Conservation (phyloP, 2,888 invertebrate species). For the Exocentrus adspersus region DNA sequence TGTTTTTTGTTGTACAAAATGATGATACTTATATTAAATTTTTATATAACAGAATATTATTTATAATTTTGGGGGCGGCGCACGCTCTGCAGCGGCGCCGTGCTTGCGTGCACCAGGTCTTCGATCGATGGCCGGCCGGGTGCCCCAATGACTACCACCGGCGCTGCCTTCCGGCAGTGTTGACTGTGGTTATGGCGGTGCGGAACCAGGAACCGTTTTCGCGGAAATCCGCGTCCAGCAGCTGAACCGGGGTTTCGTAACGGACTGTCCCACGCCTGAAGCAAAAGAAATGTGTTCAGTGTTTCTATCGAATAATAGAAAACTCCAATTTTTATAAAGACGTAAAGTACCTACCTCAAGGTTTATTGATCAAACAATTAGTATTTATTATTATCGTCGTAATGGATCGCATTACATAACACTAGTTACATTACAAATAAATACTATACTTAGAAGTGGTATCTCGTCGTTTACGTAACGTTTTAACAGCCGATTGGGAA, state of each 20-base stretch:
- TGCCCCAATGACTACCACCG: constrained; percentile 42
- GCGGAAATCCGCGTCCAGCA: neutral
- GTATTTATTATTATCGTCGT: neutral
- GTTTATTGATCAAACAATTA: too few relatives aligned
- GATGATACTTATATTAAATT: too few relatives aligned
- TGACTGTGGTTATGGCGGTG: constrained; percentile 60
- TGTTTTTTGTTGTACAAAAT: too few relatives aligned
- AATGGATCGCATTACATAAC: neutral
- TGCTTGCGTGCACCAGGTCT: constrained; percentile 43
- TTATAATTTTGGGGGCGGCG: too few relatives aligned
- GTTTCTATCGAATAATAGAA: too few relatives aligned
- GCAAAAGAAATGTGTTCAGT: neutral
- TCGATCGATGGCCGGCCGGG: constrained; percentile 47
- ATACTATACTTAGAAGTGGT: neutral
- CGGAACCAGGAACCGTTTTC: neutral
- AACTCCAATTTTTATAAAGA: too few relatives aligned
- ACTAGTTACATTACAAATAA: neutral
- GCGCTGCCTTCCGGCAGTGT: too few relatives aligned
- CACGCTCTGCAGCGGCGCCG: constrained; percentile 36
- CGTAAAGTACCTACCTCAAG: too few relatives aligned
- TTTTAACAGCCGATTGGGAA: neutral
- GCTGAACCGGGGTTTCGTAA: neutral
- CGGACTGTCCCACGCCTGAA: neutral
- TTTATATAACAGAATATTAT: too few relatives aligned
- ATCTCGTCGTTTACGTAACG: neutral